These are phyloP conservation scores for Saccopteryx bilineata DNA, from an alignment of 2,113 vertebrate species.

Conservation along the genomic window DNA sequence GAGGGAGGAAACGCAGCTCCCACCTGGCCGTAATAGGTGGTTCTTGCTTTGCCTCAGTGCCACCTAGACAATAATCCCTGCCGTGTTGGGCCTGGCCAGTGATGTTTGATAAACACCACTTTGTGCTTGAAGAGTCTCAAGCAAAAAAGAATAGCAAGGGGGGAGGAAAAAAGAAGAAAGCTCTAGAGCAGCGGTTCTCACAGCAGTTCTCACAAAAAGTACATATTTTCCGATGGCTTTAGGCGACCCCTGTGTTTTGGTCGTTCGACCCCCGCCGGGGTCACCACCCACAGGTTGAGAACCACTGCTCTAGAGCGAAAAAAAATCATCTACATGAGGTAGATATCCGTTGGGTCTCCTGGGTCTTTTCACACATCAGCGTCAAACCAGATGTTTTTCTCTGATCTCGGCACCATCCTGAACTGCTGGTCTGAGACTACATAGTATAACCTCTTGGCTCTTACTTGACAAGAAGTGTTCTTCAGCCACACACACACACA, in stretches of 20 bases:
- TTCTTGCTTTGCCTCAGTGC: background rate
- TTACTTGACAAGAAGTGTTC: background rate
- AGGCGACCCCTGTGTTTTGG: too few species aligned
- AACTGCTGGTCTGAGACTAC: slow-evolving; percentile 49
- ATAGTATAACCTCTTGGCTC: slow-evolving; percentile 2
- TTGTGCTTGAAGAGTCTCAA: background rate
- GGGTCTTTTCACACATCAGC: background rate
- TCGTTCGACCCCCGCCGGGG: too few species aligned
- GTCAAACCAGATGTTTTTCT: slow-evolving; percentile 33
- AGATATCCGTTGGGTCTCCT: slow-evolving; percentile 19
- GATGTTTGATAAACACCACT: background rate
- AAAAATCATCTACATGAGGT: background rate
- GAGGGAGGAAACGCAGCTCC: background rate
- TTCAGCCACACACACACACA: background rate
- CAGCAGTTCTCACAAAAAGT: too few species aligned
- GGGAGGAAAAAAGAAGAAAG: background rate
- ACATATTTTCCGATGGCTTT: too few species aligned
- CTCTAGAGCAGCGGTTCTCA: too few species aligned
- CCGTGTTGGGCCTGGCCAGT: background rate
- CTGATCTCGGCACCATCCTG: background rate
- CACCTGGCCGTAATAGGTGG: accelerated
- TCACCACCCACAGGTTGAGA: too few species aligned
- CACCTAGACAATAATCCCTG: background rate
- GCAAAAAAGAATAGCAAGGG: background rate
- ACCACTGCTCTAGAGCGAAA: too few species aligned